Conservation (phyloP, 2,888 invertebrate species). For the Acleris laterana region DNA sequence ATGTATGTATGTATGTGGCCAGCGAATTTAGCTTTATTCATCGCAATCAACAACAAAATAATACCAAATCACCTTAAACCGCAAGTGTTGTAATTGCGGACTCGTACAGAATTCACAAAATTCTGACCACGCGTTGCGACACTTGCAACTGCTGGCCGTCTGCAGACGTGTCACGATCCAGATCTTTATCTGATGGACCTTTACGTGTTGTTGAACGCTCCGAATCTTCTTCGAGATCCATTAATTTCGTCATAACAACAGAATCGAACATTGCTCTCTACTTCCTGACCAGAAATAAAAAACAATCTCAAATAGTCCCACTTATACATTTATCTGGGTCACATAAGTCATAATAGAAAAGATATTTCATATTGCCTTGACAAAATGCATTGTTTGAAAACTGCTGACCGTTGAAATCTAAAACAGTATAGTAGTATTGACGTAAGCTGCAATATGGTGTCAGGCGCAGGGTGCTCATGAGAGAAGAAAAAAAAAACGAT, state of each 20-base stretch:
- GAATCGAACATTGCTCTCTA: not conserved
- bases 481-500: too few species aligned
- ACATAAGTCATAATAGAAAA: too few species aligned
- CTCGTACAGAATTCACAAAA: not conserved
- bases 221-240: not conserved
- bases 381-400: too few species aligned
- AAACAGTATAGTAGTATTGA: too few species aligned
- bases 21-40: not conserved
- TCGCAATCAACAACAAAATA: not conserved
- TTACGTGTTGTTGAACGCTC: constrained; percentile 8
- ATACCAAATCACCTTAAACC: constrained; percentile 12
- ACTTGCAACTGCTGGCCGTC: constrained; percentile 1
- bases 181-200: constrained; percentile 27
- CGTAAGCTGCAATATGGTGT: too few species aligned
- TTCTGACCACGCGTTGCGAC: constrained; percentile 2
- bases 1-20: too few species aligned
- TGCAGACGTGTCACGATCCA: constrained; percentile 3
- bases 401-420: too few species aligned
- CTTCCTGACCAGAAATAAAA: too few species aligned
- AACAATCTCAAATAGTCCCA: too few species aligned
- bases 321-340: too few species aligned
- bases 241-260: not conserved
- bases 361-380: too few species aligned
- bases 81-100: constrained; percentile 9
- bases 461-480: too few species aligned